These are phyloP conservation scores for Triplophysa rosa DNA, from an alignment of 2,113 vertebrate species.

Conservation along the genomic window DNA sequence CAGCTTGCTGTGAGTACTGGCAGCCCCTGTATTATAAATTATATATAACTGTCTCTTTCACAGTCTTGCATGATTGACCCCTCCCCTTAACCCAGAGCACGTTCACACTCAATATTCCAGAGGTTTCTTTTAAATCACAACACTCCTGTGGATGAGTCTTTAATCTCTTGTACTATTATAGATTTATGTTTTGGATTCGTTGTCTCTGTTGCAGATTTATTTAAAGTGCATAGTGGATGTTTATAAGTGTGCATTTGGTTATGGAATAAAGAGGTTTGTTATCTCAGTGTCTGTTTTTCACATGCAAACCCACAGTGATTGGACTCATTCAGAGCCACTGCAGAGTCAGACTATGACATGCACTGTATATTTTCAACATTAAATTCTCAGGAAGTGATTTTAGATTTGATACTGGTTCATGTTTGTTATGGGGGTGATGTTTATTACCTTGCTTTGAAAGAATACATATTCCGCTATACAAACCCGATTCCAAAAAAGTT, in stretches of 20 bases:
- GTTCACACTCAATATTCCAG: background rate
- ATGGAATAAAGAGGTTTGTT: background rate
- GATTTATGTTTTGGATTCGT: background rate
- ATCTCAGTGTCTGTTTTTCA: background rate
- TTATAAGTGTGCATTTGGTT: background rate
- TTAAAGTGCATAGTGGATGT: conserved; percentile 4
- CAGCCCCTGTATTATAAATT: conserved; percentile 17
- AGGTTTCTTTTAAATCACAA: background rate
- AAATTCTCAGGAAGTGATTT: background rate
- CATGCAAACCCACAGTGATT: background rate
- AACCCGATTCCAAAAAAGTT: too few relatives aligned
- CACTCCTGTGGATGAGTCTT: background rate
- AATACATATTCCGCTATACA: too few relatives aligned
- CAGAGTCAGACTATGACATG: background rate
- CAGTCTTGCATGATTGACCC: background rate
- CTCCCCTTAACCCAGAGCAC: background rate
- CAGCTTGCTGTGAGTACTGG: conserved; percentile 54
- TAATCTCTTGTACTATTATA: background rate
- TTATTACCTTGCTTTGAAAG: too few relatives aligned
- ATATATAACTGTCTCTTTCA: background rate
- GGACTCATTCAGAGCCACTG: background rate
- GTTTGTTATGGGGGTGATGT: too few relatives aligned
- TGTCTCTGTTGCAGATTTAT: background rate
- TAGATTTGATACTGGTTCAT: background rate
- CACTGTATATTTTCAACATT: background rate